phyloP scores from a whole-genome alignment of 2,113 vertebrate species.

The Plectropomus leopardus region DNA sequence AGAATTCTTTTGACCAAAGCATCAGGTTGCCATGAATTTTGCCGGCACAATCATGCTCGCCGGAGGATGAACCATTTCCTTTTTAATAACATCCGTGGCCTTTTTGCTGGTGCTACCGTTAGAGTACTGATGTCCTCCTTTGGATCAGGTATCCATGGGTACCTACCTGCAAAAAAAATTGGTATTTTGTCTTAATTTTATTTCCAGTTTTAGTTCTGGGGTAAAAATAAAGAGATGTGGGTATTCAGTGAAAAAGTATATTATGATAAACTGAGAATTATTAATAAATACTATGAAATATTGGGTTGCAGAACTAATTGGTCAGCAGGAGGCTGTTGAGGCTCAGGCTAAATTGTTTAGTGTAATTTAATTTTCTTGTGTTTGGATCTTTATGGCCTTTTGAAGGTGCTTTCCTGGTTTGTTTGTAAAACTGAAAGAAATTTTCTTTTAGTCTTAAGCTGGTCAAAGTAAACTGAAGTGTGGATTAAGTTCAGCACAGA shows the following conservation, averaged over 20 bases:
- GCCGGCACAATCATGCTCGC: too few relatives aligned
- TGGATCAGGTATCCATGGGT: too few relatives aligned
- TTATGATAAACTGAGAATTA: too few relatives aligned
- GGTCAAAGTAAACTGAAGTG: not conserved
- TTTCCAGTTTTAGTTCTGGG: too few relatives aligned
- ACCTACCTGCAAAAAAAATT: too few relatives aligned
- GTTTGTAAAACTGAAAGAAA: not conserved
- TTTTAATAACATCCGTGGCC: not conserved
- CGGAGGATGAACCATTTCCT: not conserved
- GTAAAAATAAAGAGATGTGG: too few relatives aligned
- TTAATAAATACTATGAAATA: too few relatives aligned
- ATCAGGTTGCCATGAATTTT: not conserved
- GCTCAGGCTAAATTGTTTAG: not conserved
- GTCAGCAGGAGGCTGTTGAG: too few relatives aligned
- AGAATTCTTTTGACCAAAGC: not conserved
- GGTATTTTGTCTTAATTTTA: too few relatives aligned
- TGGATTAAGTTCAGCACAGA: not conserved
- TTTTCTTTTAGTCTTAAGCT: not conserved
- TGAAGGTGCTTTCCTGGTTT: not conserved
- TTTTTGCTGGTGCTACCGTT: not conserved
- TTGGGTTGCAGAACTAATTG: too few relatives aligned
- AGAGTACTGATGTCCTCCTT: too few relatives aligned
- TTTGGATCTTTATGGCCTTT: not conserved
- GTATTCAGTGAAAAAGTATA: too few relatives aligned
- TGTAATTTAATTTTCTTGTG: not conserved